These are phyloP conservation scores for Polypterus senegalus DNA, from an alignment of 2,113 vertebrate species.

Conservation along the genomic window DNA sequence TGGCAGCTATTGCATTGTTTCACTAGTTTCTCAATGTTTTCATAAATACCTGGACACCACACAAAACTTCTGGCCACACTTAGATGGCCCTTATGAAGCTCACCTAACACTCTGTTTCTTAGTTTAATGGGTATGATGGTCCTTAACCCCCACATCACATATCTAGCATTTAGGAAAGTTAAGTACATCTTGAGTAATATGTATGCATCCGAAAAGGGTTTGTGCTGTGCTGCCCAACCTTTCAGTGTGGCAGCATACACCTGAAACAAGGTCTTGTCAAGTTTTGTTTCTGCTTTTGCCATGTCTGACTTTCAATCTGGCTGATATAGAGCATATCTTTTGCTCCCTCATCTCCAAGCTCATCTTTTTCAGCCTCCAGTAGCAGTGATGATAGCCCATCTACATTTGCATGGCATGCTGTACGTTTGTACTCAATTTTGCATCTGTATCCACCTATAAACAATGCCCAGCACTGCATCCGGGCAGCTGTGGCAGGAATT, in stretches of 20 bases:
- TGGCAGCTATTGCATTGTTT: background rate
- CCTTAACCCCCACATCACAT: background rate
- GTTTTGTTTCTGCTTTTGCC: background rate
- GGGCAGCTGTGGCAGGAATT: background rate
- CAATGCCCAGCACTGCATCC: background rate
- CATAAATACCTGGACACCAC: background rate
- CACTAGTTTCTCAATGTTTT: background rate
- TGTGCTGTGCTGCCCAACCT: background rate
- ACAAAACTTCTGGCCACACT: background rate
- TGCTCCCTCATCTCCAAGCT: background rate
- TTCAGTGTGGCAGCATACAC: background rate
- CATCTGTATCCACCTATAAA: background rate
- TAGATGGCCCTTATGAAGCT: background rate
- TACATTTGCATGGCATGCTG: background rate
- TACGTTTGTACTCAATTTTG: background rate
- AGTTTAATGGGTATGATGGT: background rate
- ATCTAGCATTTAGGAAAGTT: background rate
- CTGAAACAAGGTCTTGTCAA: background rate
- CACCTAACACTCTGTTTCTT: background rate
- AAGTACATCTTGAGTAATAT: background rate
- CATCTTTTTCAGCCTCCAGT: background rate
- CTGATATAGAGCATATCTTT: background rate
- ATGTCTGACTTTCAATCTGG: background rate
- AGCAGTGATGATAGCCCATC: background rate
- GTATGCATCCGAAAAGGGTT: background rate